These are phyloP conservation scores for Neopipo cinnamomea DNA, from an alignment of 2,113 vertebrate species.

Conservation along the genomic window DNA sequence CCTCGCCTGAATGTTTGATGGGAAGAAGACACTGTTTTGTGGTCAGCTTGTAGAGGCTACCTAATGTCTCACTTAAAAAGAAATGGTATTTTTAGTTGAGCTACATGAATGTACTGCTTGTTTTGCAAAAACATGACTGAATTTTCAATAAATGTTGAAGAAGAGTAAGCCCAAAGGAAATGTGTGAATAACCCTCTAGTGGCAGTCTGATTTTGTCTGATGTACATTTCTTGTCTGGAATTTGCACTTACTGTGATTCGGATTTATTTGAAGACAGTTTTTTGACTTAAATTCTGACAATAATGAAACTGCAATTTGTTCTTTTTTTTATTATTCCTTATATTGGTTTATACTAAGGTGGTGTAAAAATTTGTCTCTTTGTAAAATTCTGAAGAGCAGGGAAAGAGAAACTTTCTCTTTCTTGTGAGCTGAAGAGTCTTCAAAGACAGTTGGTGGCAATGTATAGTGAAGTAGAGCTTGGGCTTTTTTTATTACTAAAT, in stretches of 20 bases:
- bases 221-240: background rate
- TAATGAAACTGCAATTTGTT: background rate
- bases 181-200: background rate
- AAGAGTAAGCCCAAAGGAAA: background rate
- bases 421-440: background rate
- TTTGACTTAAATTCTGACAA: background rate
- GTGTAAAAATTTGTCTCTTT: background rate
- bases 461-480: background rate
- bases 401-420: background rate
- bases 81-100: background rate
- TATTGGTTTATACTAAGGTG: background rate
- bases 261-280: background rate
- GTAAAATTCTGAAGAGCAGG: background rate
- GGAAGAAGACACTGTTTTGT: background rate
- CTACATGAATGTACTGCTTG: accelerated
- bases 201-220: background rate
- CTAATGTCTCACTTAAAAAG: background rate
- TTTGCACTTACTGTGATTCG: background rate
- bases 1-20: background rate
- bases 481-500: background rate
- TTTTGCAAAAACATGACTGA: background rate
- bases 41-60: background rate
- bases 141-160: background rate
- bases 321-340: background rate
- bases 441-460: background rate